A percentile compares a stretch with the other conserved stretches of the same genome.
Conservation (phyloP, 2,888 invertebrate species). For the Melieria crassipennis region DNA sequence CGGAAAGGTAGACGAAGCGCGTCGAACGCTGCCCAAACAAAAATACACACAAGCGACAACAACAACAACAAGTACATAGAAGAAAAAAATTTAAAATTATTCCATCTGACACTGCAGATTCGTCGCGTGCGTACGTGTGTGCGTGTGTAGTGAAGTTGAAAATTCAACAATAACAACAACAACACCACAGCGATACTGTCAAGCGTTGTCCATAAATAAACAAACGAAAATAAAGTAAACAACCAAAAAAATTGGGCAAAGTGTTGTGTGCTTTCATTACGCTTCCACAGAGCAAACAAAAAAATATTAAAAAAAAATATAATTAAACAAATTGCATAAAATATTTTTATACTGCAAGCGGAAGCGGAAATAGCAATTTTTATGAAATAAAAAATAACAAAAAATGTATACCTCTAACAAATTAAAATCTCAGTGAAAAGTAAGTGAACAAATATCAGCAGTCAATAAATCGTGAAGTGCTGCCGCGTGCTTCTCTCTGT, state of each 20-base stretch:
- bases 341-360: neutral
- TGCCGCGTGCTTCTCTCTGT: too few species aligned
- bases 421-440: too few species aligned
- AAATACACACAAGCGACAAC: neutral
- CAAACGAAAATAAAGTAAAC: neutral
- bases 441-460: too few species aligned
- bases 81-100: slow-evolving; percentile 7
- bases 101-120: neutral
- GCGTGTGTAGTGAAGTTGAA: neutral
- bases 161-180: neutral
- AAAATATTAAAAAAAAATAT: neutral
- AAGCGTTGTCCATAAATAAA: too few species aligned
- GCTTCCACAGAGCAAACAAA: too few species aligned
- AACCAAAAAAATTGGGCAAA: neutral
- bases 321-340: neutral
- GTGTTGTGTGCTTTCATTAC: too few species aligned
- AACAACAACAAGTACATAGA: neutral
- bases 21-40: neutral
- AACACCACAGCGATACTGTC: too few species aligned
- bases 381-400: too few species aligned
- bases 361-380: neutral
- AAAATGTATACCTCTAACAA: too few species aligned
- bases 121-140: neutral
- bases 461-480: too few species aligned
- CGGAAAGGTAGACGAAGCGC: slow-evolving; percentile 16